Base-by-base conservation (phyloP, 2,888 invertebrate genomes). In the Cephonodes hylas region DNA sequence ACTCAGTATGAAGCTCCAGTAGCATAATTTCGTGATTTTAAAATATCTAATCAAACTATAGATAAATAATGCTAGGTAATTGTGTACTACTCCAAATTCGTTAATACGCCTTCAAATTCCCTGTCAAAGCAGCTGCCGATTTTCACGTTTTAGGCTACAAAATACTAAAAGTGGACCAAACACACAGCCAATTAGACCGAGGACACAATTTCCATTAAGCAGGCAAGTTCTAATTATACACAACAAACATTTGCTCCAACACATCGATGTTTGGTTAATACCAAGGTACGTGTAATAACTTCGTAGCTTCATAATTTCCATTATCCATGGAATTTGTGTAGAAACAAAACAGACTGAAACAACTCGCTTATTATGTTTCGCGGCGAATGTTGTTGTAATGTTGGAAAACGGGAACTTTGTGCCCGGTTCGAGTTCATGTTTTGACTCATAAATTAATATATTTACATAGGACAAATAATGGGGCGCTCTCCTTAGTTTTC, bases 291-390 rank as follows among this genome's bases (percentile, higher is more conserved):
- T 62, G 61, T 61, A 62, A 64, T 65, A 64, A 65, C 65, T 68
- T 57, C 62, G 59, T 53, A 65, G 59, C 62, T 69, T 67, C 66
- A 71, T 74, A 73, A 79, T 76, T 77, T 53, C 48, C 48, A 70
- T 67, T 70, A 76, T 66, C 70, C 66, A 70, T 70, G 68, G 71
- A 79, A 73, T 74, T 77, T 75, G 64, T 68, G 66, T 72, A 61
- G 76, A 76, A 78, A 79, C 77, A 78, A 76, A 82, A 77, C 77
- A 77, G 72, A 72, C 64, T 65, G 59, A 66, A 73, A 69, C 72
- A 76, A 73, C 70, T 71, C 69, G 68, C 71, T 76, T 77, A 77
- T 76, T 77, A 76, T 75, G 73, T 75, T 73, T 66, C 67, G 65
- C 65, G 64, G 64, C 68, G 66, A 73, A 70, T 76, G 77, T 77